A percentile compares a stretch with the other conserved stretches of the same genome.
Evolutionary conservation across 2,797 vertebrate species (phyloP).

Genomic region (Sebastes cheni): DNA sequence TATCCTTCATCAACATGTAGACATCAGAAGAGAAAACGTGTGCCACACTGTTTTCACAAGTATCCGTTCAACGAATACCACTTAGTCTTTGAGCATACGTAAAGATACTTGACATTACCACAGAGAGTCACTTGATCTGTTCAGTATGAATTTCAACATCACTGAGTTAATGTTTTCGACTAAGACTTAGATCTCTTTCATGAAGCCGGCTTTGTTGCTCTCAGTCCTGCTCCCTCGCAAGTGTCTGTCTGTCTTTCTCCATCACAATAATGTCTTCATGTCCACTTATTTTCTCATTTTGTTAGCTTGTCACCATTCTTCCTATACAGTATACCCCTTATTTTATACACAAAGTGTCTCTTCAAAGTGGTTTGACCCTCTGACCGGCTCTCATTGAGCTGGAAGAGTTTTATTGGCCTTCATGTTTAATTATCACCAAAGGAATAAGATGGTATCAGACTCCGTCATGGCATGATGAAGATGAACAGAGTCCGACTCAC

Average conservation of each 20-base stretch:
- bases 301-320: neutral
- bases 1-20: neutral
- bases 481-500: constrained; percentile 14
- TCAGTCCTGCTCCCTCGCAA: neutral
- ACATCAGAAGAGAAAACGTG: neutral
- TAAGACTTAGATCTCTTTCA: neutral
- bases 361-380: constrained; percentile 7
- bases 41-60: neutral
- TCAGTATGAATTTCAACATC: neutral
- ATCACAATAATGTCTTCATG: neutral
- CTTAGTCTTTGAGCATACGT: constrained; percentile 4
- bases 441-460: constrained; percentile 6
- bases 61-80: constrained; percentile 2
- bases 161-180: neutral
- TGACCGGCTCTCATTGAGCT: constrained; percentile 6
- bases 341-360: neutral
- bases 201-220: neutral
- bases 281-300: neutral
- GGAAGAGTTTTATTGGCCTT: constrained; percentile 31
- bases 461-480: constrained; percentile 11
- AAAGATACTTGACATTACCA: constrained; percentile 29
- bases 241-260: neutral
- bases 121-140: constrained; percentile 26
- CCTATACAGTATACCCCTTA: neutral
- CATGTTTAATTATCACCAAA: constrained; percentile 32